Evolutionary conservation across 2,113 vertebrate genomes (phyloP).

Genomic region (Drymodes brunneopygia): DNA sequence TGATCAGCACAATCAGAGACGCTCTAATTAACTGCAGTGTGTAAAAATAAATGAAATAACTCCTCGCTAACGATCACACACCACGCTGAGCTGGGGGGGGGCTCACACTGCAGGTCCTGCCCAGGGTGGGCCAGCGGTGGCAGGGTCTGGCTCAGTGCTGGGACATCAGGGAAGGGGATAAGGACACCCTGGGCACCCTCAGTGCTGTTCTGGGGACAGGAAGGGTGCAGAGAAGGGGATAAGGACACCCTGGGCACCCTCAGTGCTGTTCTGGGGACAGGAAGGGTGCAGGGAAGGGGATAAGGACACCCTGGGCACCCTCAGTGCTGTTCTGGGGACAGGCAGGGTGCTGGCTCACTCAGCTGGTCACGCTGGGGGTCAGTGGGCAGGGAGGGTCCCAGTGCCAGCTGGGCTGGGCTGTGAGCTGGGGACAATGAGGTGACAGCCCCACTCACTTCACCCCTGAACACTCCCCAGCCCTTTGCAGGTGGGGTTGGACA

Average conservation of each 20-base stretch:
- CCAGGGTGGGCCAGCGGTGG: accelerated
- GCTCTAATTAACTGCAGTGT: neutral
- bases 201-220: accelerated
- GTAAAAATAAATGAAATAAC: neutral
- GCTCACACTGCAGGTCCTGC: accelerated
- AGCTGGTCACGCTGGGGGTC: accelerated
- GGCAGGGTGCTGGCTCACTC: neutral
- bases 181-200: accelerated
- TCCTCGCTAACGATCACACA: neutral
- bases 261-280: accelerated
- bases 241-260: accelerated
- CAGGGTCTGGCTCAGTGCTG: accelerated
- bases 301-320: no score
- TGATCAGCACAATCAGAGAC: neutral
- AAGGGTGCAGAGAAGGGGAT: neutral
- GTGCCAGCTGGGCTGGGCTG: neutral
- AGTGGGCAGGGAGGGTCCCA: neutral
- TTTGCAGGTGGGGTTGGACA: accelerated
- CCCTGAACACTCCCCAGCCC: accelerated
- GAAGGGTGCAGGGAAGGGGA: neutral
- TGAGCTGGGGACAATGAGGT: neutral
- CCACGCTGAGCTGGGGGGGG: neutral
- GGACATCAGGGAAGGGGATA: accelerated
- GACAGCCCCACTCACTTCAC: accelerated
- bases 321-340: accelerated